Evolutionary conservation across 2,888 invertebrate species (phyloP), one percentile per base, ranked within the genome.

Genomic region (Trachelus stipa): DNA sequence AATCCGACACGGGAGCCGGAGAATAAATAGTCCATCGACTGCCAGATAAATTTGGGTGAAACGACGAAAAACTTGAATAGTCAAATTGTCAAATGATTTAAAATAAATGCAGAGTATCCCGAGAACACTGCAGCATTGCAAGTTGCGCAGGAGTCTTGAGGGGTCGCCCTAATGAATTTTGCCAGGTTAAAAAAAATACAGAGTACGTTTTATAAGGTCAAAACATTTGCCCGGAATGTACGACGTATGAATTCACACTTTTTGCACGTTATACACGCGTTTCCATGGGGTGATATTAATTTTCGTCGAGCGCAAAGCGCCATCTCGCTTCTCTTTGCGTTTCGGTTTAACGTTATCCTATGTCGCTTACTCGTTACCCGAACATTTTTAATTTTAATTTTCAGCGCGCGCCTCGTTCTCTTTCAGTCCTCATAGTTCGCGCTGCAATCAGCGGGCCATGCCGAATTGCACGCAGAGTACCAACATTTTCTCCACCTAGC

Each of bases 361-460:
- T 88, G 87, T 87, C 86, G 84, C 83, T 85, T 83, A 85, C 85
- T 87, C 87, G 85, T 87, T 88, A 87, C 79, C 82, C 78, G 77
- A 82, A 84, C 81, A 86, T 88, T 88, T 87, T 87, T 86, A 86
- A 88, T 87, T 88, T 87, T 84, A 86, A 87, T 88, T 88, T 84
- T 79, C 76, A 69, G 31, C 69, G 40, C 68, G 37, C 37, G 40
- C 68, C 31, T 68, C 76, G 37, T 76, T 35, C 76, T 56, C 56
- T 23, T 56, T 56, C 40, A 23, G 40, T 23, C 23, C 40, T 15
- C 77, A 69, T 6, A 23, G 40, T 56, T 56, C 40, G 40, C 23
- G 40, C 40, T 56, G 40, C 40, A 56, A 56, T 56, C 40, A 56
- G 40, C 40, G 23, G 6, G 40, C 40, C 23, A 23, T 56, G 23